These are phyloP conservation scores for Notodonta ziczac DNA, from an alignment of 2,888 invertebrate genomes.

Conservation along the genomic window DNA sequence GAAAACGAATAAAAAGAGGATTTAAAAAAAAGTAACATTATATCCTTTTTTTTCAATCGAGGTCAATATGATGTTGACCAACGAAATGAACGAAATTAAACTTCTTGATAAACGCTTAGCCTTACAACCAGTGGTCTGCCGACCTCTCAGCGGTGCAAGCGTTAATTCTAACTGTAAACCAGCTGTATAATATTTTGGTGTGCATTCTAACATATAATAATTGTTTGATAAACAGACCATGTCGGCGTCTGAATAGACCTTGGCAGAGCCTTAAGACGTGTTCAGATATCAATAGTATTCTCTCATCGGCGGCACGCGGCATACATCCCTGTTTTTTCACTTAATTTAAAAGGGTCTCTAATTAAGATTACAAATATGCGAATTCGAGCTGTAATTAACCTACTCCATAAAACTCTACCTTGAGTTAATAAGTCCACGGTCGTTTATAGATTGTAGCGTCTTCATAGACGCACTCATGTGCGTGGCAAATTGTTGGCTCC, in stretches of 20 bases:
- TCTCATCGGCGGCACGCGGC: too few species aligned
- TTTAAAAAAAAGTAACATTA: background rate
- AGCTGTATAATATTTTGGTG: slow-evolving; percentile 1
- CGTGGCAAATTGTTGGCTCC: too few species aligned
- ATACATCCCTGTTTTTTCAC: too few species aligned
- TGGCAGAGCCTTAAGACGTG: slow-evolving; percentile 1
- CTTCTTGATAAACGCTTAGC: background rate
- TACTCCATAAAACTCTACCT: too few species aligned
- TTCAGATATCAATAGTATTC: background rate
- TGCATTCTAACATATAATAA: slow-evolving; percentile 5
- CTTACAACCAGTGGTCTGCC: slow-evolving; percentile 2
- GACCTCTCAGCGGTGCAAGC: background rate
- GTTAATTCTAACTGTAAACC: slow-evolving; percentile 3
- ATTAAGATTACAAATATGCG: too few species aligned
- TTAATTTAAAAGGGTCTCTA: too few species aligned
- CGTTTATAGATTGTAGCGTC: too few species aligned
- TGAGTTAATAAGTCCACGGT: too few species aligned
- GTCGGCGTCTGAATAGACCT: background rate
- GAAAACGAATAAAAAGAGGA: background rate
- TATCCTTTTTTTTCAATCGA: background rate
- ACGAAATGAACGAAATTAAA: background rate
- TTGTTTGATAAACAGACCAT: slow-evolving; percentile 3
- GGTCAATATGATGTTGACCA: too few species aligned
- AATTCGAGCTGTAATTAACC: too few species aligned
- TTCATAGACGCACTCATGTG: too few species aligned